phyloP scores from a whole-genome alignment of 1,140 invertebrate genomes.

The Dendroctonus ponderosae region DNA sequence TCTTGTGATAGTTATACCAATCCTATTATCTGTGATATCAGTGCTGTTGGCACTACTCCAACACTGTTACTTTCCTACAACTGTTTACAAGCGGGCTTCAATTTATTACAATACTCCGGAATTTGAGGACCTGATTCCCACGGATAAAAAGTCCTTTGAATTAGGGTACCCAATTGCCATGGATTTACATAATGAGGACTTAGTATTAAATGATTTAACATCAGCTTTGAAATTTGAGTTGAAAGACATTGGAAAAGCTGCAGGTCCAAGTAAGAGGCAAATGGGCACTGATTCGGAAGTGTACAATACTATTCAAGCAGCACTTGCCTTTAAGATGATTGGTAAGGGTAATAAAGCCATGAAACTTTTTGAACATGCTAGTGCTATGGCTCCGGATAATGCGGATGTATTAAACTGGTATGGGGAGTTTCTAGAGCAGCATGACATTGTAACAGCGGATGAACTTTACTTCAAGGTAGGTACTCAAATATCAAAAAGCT shows the following conservation, averaged over 20 bases:
- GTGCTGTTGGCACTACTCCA: slow-evolving; percentile 46
- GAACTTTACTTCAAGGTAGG: slow-evolving; percentile 70
- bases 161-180: slow-evolving; percentile 30
- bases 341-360: slow-evolving; percentile 85
- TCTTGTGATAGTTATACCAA: slow-evolving; percentile 40
- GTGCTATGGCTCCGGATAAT: slow-evolving; percentile 85
- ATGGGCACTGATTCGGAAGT: slow-evolving; percentile 64
- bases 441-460: slow-evolving; percentile 87
- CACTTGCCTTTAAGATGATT: slow-evolving; percentile 75
- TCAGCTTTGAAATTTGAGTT: slow-evolving; percentile 35
- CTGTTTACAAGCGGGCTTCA: slow-evolving; percentile 39
- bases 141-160: slow-evolving; percentile 33
- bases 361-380: slow-evolving; percentile 87
- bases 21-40: slow-evolving; percentile 47
- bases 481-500: neutral
- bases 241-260: slow-evolving; percentile 21
- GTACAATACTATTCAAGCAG: slow-evolving; percentile 76
- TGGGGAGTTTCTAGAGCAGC: slow-evolving; percentile 89
- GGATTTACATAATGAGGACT: slow-evolving; percentile 32
- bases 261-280: slow-evolving; percentile 16
- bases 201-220: slow-evolving; percentile 39
- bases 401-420: slow-evolving; percentile 90
- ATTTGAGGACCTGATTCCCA: slow-evolving; percentile 48
- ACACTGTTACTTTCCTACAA: slow-evolving; percentile 44
- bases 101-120: slow-evolving; percentile 40